Evolutionary conservation across 2,888 invertebrate genomes (phyloP).

Genomic region (Tachina grossa): DNA sequence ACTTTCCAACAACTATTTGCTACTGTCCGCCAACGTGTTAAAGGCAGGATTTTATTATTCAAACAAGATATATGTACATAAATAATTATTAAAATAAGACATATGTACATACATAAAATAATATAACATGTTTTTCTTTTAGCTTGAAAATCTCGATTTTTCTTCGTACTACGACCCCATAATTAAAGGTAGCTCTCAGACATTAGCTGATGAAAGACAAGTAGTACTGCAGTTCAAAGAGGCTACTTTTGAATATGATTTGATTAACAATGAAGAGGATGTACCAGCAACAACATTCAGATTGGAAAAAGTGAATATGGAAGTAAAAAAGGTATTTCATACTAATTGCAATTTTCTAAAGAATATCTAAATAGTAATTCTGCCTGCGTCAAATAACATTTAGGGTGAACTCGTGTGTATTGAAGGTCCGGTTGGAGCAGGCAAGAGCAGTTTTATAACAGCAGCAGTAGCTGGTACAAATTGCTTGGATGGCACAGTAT

Average conservation of each 20-base stretch:
- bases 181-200: slow-evolving; percentile 73
- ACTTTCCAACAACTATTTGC: no score
- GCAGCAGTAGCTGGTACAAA: slow-evolving; percentile 93
- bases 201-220: slow-evolving; percentile 83
- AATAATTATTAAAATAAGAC: neutral
- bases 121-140: slow-evolving; percentile 9
- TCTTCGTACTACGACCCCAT: slow-evolving; percentile 81
- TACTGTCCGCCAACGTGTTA: no score
- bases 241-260: slow-evolving; percentile 84
- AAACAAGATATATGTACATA: no score
- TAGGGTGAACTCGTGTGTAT: slow-evolving; percentile 92
- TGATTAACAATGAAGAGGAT: slow-evolving; percentile 61
- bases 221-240: slow-evolving; percentile 85
- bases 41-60: no score
- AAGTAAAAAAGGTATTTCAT: slow-evolving; percentile 78
- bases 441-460: slow-evolving; percentile 93
- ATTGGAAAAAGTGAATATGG: slow-evolving; percentile 80
- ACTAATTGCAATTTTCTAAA: neutral
- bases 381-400: neutral
- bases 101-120: neutral
- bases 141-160: slow-evolving; percentile 81
- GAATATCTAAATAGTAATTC: no score
- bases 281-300: slow-evolving; percentile 73
- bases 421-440: slow-evolving; percentile 94
- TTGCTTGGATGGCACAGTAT: slow-evolving; percentile 87